A percentile compares a stretch with the other conserved stretches of the same genome.
Evolutionary conservation across 1,140 invertebrate species (phyloP).

Genomic region (Aphelinus certus): DNA sequence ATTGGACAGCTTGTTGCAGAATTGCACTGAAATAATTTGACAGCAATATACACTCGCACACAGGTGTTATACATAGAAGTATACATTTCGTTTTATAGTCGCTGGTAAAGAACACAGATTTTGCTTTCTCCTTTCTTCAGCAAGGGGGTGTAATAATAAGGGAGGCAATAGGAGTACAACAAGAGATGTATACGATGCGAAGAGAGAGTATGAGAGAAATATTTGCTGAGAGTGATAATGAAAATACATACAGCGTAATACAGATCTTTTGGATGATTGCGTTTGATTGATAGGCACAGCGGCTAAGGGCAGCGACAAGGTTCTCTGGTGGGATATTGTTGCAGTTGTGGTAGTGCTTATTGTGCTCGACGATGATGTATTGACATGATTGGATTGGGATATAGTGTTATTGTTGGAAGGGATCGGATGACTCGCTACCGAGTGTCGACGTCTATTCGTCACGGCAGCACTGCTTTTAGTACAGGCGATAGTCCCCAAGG

Average conservation of each 20-base stretch:
- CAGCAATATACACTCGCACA: conserved; percentile 7
- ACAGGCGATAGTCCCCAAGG: conserved; percentile 57
- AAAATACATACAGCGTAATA: conserved; percentile 60
- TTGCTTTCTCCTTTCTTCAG: conserved; percentile 18
- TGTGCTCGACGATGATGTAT: conserved; percentile 53
- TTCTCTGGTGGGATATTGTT: conserved; percentile 71
- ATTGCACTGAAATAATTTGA: conserved; percentile 7
- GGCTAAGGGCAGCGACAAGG: conserved; percentile 72
- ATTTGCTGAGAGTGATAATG: background rate
- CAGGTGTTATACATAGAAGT: background rate
- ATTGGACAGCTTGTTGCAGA: background rate
- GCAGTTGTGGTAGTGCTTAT: conserved; percentile 53
- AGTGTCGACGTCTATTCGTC: conserved; percentile 64
- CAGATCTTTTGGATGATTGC: conserved; percentile 61
- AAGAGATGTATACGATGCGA: conserved; percentile 11
- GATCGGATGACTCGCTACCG: conserved; percentile 61
- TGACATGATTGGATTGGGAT: conserved; percentile 59
- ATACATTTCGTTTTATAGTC: background rate
- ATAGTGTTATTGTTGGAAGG: conserved; percentile 58
- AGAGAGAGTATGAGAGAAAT: background rate
- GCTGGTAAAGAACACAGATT: conserved; percentile 11
- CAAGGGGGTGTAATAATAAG: background rate
- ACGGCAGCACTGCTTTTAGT: conserved; percentile 59
- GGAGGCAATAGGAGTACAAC: background rate
- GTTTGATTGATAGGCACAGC: conserved; percentile 65